Percentiles rank a stretch among this genome's conserved stretches.
Evolutionary conservation across 2,113 vertebrate species (phyloP).

Genomic region (Baryphthengus martii): DNA sequence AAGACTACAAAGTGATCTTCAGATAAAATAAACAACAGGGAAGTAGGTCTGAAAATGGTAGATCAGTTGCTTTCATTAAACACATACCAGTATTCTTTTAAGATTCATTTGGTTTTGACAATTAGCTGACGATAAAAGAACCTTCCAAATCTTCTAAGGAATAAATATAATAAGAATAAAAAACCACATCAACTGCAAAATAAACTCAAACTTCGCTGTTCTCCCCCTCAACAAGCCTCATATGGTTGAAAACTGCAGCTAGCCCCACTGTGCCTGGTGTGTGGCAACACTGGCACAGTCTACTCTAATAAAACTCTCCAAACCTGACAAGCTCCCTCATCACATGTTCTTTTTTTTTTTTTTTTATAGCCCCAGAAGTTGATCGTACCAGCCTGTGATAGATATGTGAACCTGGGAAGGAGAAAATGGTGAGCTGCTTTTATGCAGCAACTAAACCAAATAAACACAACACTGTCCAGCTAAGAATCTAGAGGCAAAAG

Average conservation of each 20-base stretch:
- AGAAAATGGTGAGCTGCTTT: background rate
- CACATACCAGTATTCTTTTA: background rate
- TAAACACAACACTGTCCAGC: background rate
- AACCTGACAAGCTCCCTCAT: background rate
- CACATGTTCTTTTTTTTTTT: background rate
- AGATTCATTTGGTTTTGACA: background rate
- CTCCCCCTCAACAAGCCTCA: background rate
- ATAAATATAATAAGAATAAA: background rate
- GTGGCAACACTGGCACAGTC: background rate
- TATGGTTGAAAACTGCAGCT: background rate
- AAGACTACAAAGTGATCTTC: constrained; percentile 49
- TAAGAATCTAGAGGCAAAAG: background rate
- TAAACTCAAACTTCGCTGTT: background rate
- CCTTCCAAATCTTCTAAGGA: background rate
- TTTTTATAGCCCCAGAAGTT: background rate
- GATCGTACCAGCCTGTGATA: background rate
- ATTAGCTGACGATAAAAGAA: constrained; percentile 21
- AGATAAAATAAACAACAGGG: background rate
- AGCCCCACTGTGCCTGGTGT: background rate
- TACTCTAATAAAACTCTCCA: background rate
- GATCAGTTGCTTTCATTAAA: constrained; percentile 41
- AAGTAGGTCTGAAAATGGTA: background rate
- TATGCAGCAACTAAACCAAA: background rate
- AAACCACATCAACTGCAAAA: background rate
- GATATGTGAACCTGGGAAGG: background rate